These are phyloP conservation scores for Cossypha dichroa DNA, from an alignment of 2,797 vertebrate species.

Conservation along the genomic window DNA sequence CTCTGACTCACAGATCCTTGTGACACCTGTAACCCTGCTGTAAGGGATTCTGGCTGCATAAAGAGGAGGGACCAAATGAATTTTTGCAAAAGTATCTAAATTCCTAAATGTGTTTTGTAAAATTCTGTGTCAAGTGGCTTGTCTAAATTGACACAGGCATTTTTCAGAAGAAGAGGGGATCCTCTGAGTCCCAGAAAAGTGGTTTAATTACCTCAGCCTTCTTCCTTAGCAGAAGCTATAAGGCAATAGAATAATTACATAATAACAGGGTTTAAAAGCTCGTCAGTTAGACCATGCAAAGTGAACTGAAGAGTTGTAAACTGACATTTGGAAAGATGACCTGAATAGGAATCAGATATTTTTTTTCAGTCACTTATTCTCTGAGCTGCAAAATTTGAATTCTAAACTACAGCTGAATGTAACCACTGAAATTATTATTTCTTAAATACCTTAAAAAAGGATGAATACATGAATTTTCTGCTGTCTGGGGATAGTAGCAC, in stretches of 20 bases:
- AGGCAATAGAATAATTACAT: background rate
- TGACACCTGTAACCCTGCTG: background rate
- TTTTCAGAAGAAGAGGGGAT: background rate
- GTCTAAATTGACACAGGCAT: background rate
- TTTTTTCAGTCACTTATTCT: background rate
- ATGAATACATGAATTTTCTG: background rate
- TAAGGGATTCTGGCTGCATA: background rate
- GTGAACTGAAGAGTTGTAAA: background rate
- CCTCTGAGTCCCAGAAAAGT: background rate
- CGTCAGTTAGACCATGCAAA: background rate
- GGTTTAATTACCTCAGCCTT: background rate
- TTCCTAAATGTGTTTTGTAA: background rate
- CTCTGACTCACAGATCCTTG: background rate
- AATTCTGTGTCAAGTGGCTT: background rate
- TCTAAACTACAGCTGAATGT: background rate
- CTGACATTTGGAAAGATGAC: constrained; percentile 14
- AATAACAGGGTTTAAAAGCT: background rate
- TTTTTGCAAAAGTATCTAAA: background rate
- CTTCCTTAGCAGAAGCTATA: background rate
- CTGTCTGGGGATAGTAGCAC: background rate
- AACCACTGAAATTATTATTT: constrained; percentile 27
- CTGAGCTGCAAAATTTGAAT: constrained; percentile 17
- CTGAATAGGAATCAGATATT: background rate
- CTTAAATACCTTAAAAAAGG: background rate
- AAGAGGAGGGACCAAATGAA: background rate